These are phyloP conservation scores for Etheostoma perlongum DNA, from an alignment of 2,797 vertebrate genomes.

Conservation along the genomic window DNA sequence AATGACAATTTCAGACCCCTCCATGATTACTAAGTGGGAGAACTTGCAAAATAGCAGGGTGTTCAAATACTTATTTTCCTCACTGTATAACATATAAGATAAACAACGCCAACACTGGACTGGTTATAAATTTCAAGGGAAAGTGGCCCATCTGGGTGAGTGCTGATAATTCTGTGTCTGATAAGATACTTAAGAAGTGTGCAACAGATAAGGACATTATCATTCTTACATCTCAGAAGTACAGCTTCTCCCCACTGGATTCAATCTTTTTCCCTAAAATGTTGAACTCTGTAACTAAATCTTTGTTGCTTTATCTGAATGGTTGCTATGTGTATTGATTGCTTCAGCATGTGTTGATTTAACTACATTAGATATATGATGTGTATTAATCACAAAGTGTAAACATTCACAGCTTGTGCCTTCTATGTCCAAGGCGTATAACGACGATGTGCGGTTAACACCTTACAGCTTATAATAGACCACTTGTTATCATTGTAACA, in stretches of 20 bases:
- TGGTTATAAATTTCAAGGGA: conserved; percentile 12
- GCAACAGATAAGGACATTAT: conserved; percentile 18
- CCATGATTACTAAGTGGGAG: too few species aligned
- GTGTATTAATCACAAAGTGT: conserved; percentile 8
- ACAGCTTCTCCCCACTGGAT: conserved; percentile 4
- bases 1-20: too few species aligned
- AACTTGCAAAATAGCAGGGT: too few species aligned
- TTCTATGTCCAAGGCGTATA: background rate
- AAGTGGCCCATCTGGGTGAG: background rate
- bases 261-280: conserved; percentile 5
- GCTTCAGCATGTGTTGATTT: background rate
- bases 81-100: conserved; percentile 22
- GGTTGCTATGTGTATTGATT: background rate
- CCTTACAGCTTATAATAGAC: background rate
- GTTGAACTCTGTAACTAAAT: background rate
- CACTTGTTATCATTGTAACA: conserved; percentile 11
- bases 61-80: too few species aligned
- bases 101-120: conserved; percentile 15
- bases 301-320: background rate
- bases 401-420: conserved; percentile 10
- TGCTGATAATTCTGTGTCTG: conserved; percentile 22
- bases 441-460: conserved; percentile 21
- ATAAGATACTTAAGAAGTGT: conserved; percentile 22
- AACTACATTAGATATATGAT: background rate
- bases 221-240: conserved; percentile 10